Conservation (phyloP, 2,113 vertebrate species). For the Boleophthalmus pectinirostris region DNA sequence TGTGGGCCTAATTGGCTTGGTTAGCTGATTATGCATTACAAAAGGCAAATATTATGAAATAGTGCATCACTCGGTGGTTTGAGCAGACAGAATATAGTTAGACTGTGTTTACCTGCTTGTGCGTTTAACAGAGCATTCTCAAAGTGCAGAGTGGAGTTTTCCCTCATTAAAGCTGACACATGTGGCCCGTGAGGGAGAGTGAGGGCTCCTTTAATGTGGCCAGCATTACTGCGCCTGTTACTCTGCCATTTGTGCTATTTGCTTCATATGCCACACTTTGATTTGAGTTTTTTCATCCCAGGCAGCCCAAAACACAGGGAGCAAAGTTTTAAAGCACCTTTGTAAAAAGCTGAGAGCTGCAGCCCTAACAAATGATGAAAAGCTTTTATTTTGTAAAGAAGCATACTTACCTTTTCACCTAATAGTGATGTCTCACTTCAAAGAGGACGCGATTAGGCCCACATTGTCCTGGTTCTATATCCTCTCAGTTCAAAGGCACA, state of each 20-base stretch:
- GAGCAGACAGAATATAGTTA: conserved; percentile 25
- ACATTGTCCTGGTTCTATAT: conserved; percentile 82
- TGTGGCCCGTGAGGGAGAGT: conserved; percentile 63
- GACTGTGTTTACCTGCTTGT: conserved; percentile 63
- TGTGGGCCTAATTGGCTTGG: conserved; percentile 60
- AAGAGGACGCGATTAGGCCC: conserved; percentile 78
- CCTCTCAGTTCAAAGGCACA: conserved; percentile 81
- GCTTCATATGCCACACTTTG: conserved; percentile 57
- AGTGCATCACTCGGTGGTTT: conserved; percentile 34
- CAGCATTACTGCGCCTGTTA: conserved; percentile 61
- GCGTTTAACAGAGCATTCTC: conserved; percentile 59
- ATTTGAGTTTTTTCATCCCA: conserved; percentile 60
- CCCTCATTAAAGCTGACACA: conserved; percentile 74
- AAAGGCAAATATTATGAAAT: conserved; percentile 62
- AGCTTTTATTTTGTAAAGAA: conserved; percentile 77
- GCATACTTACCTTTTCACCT: conserved; percentile 79
- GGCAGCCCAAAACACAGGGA: conserved; percentile 44
- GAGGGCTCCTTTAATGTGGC: conserved; percentile 76
- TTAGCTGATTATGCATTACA: conserved; percentile 58
- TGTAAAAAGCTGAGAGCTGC: conserved; percentile 66
- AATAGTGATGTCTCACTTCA: conserved; percentile 82
- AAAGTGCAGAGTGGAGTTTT: conserved; percentile 70
- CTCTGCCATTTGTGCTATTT: conserved; percentile 72
- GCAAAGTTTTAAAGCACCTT: conserved; percentile 66
- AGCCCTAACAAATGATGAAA: conserved; percentile 73